Conservation (phyloP, 2,888 invertebrate species). For the Notodonta dromedarius region DNA sequence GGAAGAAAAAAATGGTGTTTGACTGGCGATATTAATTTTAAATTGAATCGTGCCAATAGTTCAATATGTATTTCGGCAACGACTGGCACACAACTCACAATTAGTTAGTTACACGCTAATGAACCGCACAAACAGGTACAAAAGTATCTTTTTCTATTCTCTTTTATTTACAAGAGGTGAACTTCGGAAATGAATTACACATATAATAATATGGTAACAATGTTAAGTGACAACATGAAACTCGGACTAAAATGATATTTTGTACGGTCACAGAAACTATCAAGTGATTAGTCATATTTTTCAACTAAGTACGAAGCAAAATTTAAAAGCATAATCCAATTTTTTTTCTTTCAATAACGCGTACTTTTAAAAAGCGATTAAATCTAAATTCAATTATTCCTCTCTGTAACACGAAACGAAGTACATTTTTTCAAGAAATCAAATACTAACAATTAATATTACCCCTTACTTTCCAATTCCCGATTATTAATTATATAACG, state of each 20-base stretch:
- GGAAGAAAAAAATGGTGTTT: no score
- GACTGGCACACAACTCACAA: slow-evolving; percentile 32
- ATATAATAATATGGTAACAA: slow-evolving; percentile 52
- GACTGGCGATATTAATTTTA: not conserved
- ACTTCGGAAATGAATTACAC: slow-evolving; percentile 46
- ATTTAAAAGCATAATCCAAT: slow-evolving; percentile 59
- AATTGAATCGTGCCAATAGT: not conserved
- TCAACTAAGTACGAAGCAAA: slow-evolving; percentile 69
- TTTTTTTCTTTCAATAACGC: slow-evolving; percentile 35
- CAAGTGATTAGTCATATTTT: slow-evolving; percentile 43
- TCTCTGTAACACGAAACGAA: slow-evolving; percentile 54
- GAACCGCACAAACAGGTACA: slow-evolving; percentile 76
- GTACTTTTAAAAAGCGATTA: slow-evolving; percentile 55
- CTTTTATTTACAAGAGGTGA: slow-evolving; percentile 71
- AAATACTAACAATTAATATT: slow-evolving; percentile 42
- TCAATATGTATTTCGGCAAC: slow-evolving; percentile 29
- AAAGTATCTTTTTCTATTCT: slow-evolving; percentile 67
- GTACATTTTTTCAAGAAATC: slow-evolving; percentile 42
- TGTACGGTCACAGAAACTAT: slow-evolving; percentile 52
- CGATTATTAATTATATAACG: slow-evolving; percentile 42
- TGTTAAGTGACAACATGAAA: slow-evolving; percentile 41
- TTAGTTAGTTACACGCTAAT: slow-evolving; percentile 56
- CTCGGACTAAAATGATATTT: slow-evolving; percentile 39
- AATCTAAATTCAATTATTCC: slow-evolving; percentile 41
- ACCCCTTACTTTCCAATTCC: slow-evolving; percentile 50